These are phyloP conservation scores for Augochlora pura DNA, from an alignment of 1,140 invertebrate species.

Conservation along the genomic window DNA sequence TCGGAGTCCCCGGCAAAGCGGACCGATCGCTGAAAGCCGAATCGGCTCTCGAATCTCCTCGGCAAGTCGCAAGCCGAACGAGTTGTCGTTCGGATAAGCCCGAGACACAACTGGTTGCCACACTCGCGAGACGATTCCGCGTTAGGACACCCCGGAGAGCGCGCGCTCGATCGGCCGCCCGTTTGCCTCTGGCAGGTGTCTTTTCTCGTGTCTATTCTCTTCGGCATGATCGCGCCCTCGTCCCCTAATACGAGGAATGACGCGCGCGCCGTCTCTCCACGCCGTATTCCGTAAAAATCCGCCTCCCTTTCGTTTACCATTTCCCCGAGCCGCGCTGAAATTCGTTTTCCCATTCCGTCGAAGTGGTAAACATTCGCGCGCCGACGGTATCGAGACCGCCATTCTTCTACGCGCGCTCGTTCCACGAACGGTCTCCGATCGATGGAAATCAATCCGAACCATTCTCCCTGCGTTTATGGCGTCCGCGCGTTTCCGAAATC, in stretches of 20 bases:
- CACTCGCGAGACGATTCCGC: not conserved
- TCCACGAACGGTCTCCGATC: constrained; percentile 4
- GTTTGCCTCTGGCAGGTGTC: not conserved
- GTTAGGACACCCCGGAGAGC: not conserved
- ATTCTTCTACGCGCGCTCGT: not conserved
- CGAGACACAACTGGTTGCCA: not conserved
- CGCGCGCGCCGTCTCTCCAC: no score
- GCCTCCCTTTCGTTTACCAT: no score
- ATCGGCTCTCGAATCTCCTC: no score
- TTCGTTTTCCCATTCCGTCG: not conserved
- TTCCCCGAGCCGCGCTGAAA: not conserved
- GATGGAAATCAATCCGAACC: constrained; percentile 4
- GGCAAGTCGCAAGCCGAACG: not conserved
- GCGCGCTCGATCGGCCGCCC: not conserved
- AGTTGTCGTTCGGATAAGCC: not conserved
- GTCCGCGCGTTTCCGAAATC: no score
- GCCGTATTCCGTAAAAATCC: no score
- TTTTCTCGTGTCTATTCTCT: not conserved
- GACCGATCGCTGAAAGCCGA: no score
- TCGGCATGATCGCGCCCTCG: not conserved
- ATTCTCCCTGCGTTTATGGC: no score
- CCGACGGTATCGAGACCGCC: not conserved
- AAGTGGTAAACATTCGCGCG: not conserved
- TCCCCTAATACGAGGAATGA: not conserved
- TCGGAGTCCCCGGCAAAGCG: no score